Evolutionary conservation across 2,797 vertebrate species (phyloP), one percentile per base, ranked within the genome.

Genomic region (Alca torda): DNA sequence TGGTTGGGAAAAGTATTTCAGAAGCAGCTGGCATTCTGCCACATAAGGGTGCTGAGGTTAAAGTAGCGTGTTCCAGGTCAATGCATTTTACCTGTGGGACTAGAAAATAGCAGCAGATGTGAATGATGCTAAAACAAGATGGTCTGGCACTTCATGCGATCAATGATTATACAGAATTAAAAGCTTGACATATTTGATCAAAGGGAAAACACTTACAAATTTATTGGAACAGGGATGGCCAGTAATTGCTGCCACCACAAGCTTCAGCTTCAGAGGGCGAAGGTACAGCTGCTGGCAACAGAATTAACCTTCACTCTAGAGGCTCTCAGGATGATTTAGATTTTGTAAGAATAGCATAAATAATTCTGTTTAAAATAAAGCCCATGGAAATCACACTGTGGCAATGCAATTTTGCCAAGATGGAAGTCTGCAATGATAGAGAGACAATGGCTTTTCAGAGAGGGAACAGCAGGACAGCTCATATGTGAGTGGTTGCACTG

Each of bases 301-400:
- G 91, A 97, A 95, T 94, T 93, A 94, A 89, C 91, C 72, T 93
- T 90, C 91, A 73, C 76, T 93, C 79, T 73, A 69, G 93, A 96
- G 92, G 51, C 53, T 92, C 63, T 96, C 93, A 76, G 39, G 37
- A 72, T 83, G 57, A 94, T 96, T 94, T 95, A 93, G 78, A 81
- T 94, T 95, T 96, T 93, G 79, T 77, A 88, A 92, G 92, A 95
- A 91, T 63, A 87, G 74, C 78, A 91, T 95, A 96, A 96, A 97
- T 96, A 95, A 96, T 95, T 95, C 90, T 74, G 17, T 94, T 92
- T 93, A 94, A 97, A 97, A 95, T 90, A 94, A 95, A 95, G 68
- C 87, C 74, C 73, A 56, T 90, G n/a, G 93, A 95, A 93, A 93
- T 69, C 81, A 89, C 65, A 86, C 80, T 85, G 92, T 84, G 84